Evolutionary conservation across 2,888 invertebrate species (phyloP).

Genomic region (Cinara cedri): DNA sequence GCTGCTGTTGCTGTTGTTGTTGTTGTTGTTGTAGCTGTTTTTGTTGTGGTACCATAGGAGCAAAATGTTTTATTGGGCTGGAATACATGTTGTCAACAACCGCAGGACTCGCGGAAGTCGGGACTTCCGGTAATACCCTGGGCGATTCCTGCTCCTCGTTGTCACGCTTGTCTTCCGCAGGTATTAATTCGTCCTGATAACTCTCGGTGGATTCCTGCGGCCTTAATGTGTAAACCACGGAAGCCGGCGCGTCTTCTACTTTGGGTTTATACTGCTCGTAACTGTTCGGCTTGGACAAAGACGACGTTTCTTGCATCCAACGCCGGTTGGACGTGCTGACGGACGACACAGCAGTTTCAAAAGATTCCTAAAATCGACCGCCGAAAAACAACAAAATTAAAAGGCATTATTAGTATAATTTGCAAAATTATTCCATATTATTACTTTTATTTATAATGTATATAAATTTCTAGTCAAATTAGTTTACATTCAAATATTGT

Average conservation of each 20-base stretch:
- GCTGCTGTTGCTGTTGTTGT: constrained; percentile 59
- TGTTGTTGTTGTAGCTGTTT: not conserved
- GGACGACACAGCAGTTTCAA: constrained; percentile 67
- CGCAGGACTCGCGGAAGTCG: not conserved
- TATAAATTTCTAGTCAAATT: no score
- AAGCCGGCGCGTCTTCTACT: constrained; percentile 5
- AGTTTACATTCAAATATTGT: no score
- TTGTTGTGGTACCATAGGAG: constrained; percentile 1
- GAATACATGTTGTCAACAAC: constrained; percentile 36
- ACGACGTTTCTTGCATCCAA: constrained; percentile 34
- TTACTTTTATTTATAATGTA: no score
- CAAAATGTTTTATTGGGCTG: constrained; percentile 16
- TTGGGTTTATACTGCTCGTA: constrained; percentile 44
- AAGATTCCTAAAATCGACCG: constrained; percentile 63
- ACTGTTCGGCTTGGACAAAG: constrained; percentile 3
- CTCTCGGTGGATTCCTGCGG: constrained; percentile 66
- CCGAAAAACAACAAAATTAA: no score
- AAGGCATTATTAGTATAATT: no score
- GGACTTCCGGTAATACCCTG: constrained; percentile 43
- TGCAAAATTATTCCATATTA: no score
- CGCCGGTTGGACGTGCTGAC: constrained; percentile 62
- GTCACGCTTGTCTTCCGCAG: not conserved
- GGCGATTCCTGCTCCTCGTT: constrained; percentile 37
- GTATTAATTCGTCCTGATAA: constrained; percentile 64
- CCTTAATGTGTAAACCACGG: constrained; percentile 58